Evolutionary conservation across 2,888 invertebrate species (phyloP), one percentile per base, ranked within the genome.

Genomic region (Chydorus sphaericus): DNA sequence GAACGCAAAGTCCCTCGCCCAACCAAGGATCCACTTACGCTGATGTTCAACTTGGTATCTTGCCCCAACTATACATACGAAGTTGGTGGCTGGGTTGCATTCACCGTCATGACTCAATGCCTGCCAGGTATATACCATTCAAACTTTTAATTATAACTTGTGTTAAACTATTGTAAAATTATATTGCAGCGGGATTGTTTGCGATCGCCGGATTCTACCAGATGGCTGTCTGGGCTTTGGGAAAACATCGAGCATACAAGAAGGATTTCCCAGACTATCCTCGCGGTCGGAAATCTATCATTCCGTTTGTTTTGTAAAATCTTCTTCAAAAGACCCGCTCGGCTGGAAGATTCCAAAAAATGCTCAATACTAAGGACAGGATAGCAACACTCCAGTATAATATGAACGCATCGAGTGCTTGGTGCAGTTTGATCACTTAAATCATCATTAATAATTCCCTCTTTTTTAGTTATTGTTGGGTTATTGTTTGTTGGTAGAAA

Each of bases 51-150:
- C 70, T 79, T 81, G 59, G 97, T 98, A 0, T 97, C 96, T 10
- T 98, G 98, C 67, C 97, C 98, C n/a, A 98, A 98, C 74, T 98
- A 98, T 71, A 92, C 94, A 0, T 98, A 97, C 67, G 98, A 98
- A 72, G 79, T 88, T 66, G 82, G 86, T 49, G 81, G 94, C 16
- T 98, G 98, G 98, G 65, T 91, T 39, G 85, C 85, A 64, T 98
- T 96, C 69, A 85, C 91, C 8, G 71, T 93, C 39, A 83, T 98
- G 88, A 96, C 96, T 1, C 89, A 90, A 66, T 91, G 91, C 71
- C 73, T 92, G 61, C 91, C 96, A 74, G 89, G 89, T 89, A 74
- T 67, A 62, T 59, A 2, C 23, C 23, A 11, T 3, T 29, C 3
- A 3, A 31, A 28, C 53, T 28, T 39, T 58, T 14, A 60, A 55